These are phyloP conservation scores for Columba livia DNA, from an alignment of 2,113 vertebrate species.

Conservation along the genomic window DNA sequence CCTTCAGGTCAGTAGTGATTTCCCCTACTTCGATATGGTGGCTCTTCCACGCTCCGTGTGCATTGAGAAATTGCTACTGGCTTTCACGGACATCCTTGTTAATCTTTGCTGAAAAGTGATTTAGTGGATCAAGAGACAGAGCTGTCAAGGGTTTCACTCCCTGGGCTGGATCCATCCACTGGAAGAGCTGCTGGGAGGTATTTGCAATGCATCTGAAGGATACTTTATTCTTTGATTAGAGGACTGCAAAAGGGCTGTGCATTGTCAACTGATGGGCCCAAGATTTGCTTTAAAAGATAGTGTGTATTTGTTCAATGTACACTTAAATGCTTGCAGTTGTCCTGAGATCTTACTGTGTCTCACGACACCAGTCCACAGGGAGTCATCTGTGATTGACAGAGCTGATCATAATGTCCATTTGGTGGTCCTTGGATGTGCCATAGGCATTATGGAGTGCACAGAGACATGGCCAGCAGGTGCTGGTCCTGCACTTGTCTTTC, in stretches of 20 bases:
- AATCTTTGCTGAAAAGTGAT: neutral
- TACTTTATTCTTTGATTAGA: neutral
- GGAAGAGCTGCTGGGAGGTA: neutral
- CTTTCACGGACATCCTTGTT: neutral
- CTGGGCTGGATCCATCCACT: neutral
- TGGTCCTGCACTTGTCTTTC: neutral
- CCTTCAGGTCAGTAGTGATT: neutral
- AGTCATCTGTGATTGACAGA: neutral
- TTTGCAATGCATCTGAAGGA: neutral
- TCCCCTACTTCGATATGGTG: neutral
- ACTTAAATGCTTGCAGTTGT: neutral
- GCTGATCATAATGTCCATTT: neutral
- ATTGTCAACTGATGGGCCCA: neutral
- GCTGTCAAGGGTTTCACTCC: neutral
- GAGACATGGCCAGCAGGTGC: neutral
- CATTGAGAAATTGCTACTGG: neutral
- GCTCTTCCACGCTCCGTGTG: neutral
- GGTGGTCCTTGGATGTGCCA: neutral
- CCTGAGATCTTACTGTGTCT: neutral
- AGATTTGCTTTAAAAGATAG: neutral
- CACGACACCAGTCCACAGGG: neutral
- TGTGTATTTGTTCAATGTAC: neutral
- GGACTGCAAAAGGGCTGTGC: neutral
- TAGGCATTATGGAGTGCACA: neutral
- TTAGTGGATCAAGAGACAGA: neutral